Base-by-base conservation (phyloP, 2,888 invertebrate genomes). In the Lordiphosa andalusiaca region DNA sequence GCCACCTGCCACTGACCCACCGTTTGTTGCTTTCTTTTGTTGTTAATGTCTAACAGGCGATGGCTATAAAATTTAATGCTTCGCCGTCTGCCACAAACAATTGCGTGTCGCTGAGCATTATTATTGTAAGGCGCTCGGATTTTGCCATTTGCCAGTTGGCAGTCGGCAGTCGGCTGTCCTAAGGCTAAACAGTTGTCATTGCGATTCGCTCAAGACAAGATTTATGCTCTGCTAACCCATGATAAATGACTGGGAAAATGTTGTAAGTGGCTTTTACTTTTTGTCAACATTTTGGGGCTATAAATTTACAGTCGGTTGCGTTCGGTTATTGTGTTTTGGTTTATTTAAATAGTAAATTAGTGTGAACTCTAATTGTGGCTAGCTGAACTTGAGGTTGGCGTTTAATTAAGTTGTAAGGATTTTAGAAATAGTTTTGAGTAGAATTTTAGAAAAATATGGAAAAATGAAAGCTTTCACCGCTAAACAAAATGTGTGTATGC, bases 1-100 rank as follows among this genome's bases (percentile, higher is more conserved):
- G 63, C 3, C 30, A 30, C 30, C 13, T 44, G 44, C 16, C 30
- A 44, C 33, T 21, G 35, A 16, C 19, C 23, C 5, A 30, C 9
- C 6, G 30, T 39, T 46, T 47, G 50, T 42, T 56, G 50, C 16
- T 35, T 51, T 69, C 84, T 66, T 75, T 83, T 83, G 76, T 76
- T 76, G 80, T 75, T 60, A 80, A 67, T 56, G 77, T 63, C 75
- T 49, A 56, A 67, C 71, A 69, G 75, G 61, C 69, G 58, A 76
- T 67, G 58, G 78, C 83, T 71, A 82, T 76, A 73, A 82, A 82
- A 71, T 82, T 69, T 76, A 84, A 81, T 77, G 73, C 37, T 9
- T 21, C 21, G 46, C 33, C 46, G 44, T 47, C 36, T 21, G 33
- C 38, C 49, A 39, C 42, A 52, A 49, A 59, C 59, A 75, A 64